phyloP scores from a whole-genome alignment of 2,888 invertebrate species.

The Oasisia sp. region DNA sequence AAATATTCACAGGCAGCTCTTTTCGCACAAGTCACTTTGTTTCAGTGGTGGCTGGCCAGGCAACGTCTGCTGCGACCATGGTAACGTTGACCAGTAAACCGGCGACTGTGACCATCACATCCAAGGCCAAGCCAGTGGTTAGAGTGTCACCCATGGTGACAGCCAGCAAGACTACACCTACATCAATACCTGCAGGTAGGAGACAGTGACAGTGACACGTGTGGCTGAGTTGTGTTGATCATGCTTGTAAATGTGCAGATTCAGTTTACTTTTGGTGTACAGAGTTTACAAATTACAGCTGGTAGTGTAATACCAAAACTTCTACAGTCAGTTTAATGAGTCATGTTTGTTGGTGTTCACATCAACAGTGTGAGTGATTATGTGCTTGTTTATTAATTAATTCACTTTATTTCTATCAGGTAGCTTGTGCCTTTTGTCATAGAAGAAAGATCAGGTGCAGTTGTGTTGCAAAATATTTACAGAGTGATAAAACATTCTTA shows the following conservation, averaged over 20 bases:
- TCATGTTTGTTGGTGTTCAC: no score
- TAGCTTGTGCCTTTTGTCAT: no score
- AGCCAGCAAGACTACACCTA: not conserved
- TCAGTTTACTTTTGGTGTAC: not conserved
- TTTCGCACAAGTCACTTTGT: not conserved
- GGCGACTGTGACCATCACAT: constrained; percentile 43
- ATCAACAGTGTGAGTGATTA: no score
- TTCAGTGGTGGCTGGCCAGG: constrained; percentile 25
- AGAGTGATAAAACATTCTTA: no score
- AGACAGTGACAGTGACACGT: not conserved
- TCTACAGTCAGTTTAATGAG: no score
- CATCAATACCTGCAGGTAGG: not conserved
- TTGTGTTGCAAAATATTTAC: no score
- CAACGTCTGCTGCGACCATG: constrained; percentile 36
- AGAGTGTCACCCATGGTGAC: constrained; percentile 58
- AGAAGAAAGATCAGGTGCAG: no score
- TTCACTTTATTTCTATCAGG: no score
- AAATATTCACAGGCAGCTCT: not conserved
- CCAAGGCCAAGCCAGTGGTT: constrained; percentile 58
- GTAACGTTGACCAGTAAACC: constrained; percentile 33
- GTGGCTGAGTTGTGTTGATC: not conserved
- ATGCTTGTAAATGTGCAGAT: no score
- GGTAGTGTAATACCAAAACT: not conserved
- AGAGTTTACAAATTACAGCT: not conserved
- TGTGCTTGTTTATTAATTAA: no score